phyloP scores from a whole-genome alignment of 2,113 vertebrate species.

The Pampusana beccarii region DNA sequence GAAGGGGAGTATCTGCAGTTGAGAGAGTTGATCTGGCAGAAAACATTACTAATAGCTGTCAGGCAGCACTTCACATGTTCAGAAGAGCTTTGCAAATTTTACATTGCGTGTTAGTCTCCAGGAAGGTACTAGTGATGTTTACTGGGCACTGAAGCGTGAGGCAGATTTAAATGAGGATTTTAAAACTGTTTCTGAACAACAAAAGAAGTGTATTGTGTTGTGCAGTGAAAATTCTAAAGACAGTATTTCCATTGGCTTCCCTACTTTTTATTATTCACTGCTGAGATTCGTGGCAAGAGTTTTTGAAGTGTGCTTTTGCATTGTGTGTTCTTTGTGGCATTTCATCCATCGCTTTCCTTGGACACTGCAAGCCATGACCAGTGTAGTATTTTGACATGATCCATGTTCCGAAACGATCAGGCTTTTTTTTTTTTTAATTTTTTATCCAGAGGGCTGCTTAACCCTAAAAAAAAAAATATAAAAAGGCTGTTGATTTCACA shows the following conservation, averaged over 20 bases:
- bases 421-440: neutral
- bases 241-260: neutral
- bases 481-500: neutral
- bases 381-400: neutral
- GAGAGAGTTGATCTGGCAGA: neutral
- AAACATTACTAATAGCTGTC: neutral
- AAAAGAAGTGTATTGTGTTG: neutral
- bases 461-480: neutral
- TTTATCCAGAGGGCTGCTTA: neutral
- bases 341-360: neutral
- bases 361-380: neutral
- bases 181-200: neutral
- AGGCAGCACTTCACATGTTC: neutral
- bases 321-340: neutral
- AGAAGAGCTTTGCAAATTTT: neutral
- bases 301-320: neutral
- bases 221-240: neutral
- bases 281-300: neutral
- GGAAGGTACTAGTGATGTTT: neutral
- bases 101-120: rapidly evolving
- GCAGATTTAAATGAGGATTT: neutral
- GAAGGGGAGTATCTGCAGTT: neutral
- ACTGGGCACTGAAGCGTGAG: neutral
- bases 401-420: neutral
- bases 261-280: neutral